Evolutionary conservation across 2,113 vertebrate genomes (phyloP).

Genomic region (Lanius ludovicianus): DNA sequence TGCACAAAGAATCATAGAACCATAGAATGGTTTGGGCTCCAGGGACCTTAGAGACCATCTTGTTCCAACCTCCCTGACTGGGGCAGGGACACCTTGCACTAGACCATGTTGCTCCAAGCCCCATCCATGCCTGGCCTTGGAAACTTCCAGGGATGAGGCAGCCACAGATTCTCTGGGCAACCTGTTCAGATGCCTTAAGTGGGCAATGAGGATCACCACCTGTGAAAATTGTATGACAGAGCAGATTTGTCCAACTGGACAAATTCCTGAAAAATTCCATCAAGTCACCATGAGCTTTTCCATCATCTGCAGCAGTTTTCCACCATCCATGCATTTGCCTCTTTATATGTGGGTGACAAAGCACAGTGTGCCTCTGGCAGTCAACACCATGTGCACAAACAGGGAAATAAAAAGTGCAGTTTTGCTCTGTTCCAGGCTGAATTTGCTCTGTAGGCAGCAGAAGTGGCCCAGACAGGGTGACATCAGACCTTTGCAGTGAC

Average conservation of each 20-base stretch:
- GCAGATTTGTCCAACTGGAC: background rate
- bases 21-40: background rate
- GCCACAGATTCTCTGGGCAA: background rate
- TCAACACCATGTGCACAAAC: background rate
- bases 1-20: background rate
- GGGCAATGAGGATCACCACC: background rate
- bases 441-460: background rate
- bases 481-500: background rate
- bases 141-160: background rate
- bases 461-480: background rate
- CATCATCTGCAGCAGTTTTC: background rate
- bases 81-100: background rate
- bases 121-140: background rate
- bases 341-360: background rate
- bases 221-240: accelerated
- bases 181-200: background rate
- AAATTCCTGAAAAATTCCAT: background rate
- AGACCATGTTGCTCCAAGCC: background rate
- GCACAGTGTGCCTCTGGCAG: background rate
- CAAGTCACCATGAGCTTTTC: background rate
- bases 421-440: background rate
- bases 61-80: background rate
- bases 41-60: background rate
- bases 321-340: background rate
- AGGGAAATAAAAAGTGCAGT: background rate